These are phyloP conservation scores for Buteo buteo DNA, from an alignment of 2,113 vertebrate genomes.

Conservation along the genomic window DNA sequence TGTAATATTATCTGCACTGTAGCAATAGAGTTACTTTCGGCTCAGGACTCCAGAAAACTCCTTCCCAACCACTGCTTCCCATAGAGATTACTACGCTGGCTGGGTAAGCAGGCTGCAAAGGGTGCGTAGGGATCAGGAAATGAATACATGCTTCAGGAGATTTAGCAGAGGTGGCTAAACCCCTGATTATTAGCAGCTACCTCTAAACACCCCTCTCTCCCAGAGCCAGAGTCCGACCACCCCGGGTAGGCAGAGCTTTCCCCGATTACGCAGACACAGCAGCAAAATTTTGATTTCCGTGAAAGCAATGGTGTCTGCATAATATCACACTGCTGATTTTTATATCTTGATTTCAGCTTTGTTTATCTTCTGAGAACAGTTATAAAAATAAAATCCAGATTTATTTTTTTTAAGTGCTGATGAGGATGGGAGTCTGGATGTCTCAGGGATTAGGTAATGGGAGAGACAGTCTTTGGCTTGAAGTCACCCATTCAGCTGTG, in stretches of 20 bases:
- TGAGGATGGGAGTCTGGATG: conserved; percentile 28
- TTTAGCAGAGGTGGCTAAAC: background rate
- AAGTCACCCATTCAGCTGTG: conserved; percentile 17
- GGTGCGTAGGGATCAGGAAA: background rate
- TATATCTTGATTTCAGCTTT: background rate
- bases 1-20: background rate
- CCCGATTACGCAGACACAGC: background rate
- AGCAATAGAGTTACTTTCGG: background rate
- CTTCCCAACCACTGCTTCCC: background rate
- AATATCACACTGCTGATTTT: background rate
- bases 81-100: background rate
- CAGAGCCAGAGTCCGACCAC: fast-evolving
- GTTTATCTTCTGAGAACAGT: conserved; percentile 19
- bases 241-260: background rate
- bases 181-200: background rate
- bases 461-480: conserved; percentile 22
- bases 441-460: conserved; percentile 54
- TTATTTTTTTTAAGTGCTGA: background rate
- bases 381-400: conserved; percentile 27
- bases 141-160: background rate
- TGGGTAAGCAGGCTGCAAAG: background rate
- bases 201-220: background rate
- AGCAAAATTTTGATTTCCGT: background rate
- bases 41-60: background rate
- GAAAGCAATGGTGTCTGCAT: background rate